Base-by-base conservation (phyloP, 2,888 invertebrate species). In the Mechanitis messenoides region DNA sequence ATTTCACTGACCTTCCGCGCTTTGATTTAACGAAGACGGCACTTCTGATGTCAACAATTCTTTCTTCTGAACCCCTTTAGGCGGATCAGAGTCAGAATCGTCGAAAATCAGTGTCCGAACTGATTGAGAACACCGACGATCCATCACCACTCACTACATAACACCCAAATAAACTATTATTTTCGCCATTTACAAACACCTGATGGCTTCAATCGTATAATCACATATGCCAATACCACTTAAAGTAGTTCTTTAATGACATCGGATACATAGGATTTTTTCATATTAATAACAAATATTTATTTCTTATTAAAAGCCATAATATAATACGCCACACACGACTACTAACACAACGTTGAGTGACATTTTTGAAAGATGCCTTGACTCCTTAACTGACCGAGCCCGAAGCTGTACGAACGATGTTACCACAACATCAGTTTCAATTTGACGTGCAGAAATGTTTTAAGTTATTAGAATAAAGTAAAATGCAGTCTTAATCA, bases 61-160 rank as follows among this genome's bases (percentile, higher is more conserved):
- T 73, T 87, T 88, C 71, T 86, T 89, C 81, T 79, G 84, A 56
- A 77, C 84, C 71, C 74, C 72, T 78, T 87, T 88, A 69, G 86
- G 83, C 69, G 75, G 79, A 72, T 93, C 92, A 62, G 91, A 87
- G 77, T 93, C 93, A 58, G 92, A 91, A 84, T 95, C 94, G 81
- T 95, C 95, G 79, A 95, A 95, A 73, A 94, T 92, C 73, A 95
- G 91, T 71, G 94, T 94, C 81, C 95, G 92, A 60, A 95, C 95
- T 67, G 95, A 94, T 84, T 95, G 92, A 62, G 92, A 92, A 73
- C 92, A 91, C 77, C 92, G 91, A 66, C 92, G 92, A 79, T 90
- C 89, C 90, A 90, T 90, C 75, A 75, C 83, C 77, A 78, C 80
- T 83, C 84, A 86, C 82, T 76, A 78, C 81, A 83, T 80, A 78